Conservation (phyloP, 2,888 invertebrate genomes). For the Alsophila aescularia region DNA sequence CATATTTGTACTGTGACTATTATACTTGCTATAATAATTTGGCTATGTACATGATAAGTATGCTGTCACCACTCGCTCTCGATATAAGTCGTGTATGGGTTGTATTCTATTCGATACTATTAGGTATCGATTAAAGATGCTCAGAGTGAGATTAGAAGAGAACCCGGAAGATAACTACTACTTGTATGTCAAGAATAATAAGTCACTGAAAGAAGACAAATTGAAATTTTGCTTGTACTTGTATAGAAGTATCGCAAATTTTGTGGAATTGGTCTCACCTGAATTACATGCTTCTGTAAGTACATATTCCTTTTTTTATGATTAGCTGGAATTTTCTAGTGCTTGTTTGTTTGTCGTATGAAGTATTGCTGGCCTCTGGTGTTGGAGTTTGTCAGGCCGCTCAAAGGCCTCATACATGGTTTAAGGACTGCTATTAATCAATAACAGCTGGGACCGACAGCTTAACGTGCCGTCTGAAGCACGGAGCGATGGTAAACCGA, state of each 20-base stretch:
- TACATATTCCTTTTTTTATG: constrained; percentile 5
- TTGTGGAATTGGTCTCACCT: constrained; percentile 61
- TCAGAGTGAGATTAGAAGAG: constrained; percentile 64
- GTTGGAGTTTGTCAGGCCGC: too few species aligned
- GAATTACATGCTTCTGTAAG: constrained; percentile 70
- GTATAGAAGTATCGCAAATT: constrained; percentile 65
- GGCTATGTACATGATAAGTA: constrained; percentile 49
- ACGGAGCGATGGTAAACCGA: too few species aligned
- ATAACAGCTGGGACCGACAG: too few species aligned
- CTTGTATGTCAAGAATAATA: constrained; percentile 63
- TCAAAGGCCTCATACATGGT: too few species aligned
- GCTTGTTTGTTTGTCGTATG: too few species aligned
- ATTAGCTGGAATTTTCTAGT: background rate
- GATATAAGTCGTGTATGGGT: constrained; percentile 72
- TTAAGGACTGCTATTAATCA: too few species aligned
- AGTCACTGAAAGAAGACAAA: constrained; percentile 60
- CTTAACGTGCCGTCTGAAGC: too few species aligned
- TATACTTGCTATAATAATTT: constrained; percentile 50
- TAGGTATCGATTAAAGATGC: constrained; percentile 60
- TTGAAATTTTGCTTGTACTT: constrained; percentile 58
- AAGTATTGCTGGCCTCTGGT: too few species aligned
- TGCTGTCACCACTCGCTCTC: constrained; percentile 60
- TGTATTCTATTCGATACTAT: constrained; percentile 63
- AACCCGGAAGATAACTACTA: constrained; percentile 56
- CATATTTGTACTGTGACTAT: constrained; percentile 50